Evolutionary conservation across 2,113 vertebrate species (phyloP), one percentile per base, ranked within the genome.

Genomic region (Tachysurus fulvidraco): DNA sequence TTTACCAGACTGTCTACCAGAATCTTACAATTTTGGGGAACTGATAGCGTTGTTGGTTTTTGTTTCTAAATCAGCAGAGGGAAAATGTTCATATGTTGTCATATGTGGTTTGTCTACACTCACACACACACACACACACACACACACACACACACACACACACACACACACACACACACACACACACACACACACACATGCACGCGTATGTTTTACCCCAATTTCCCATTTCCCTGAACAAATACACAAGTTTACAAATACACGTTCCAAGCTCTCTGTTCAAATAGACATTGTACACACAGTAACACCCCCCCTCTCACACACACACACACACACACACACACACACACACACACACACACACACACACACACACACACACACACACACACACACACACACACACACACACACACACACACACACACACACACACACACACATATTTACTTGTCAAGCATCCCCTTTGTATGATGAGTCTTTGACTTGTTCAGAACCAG

Each of bases 111-210:
- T 25, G 3, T 88, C 87, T 87, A 36, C 88, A 88, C 60, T 86
- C 85, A 90, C 74, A 83, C 12, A 82, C 21, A 23, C 55, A 54
- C 54, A 62, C 21, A 23, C 55, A 54, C 54, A 62, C 21, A 23
- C 55, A 54, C 54, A 62, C 21, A 23, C 55, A 54, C 54, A 62
- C 21, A 23, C 55, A 54, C 54, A 62, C 21, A 23, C 55, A 54
- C 54, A 62, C 21, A 23, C 55, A 54, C 54, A 62, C 21, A 23
- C 55, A 54, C 54, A 62, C 21, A 23, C 55, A 54, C 54, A 62
- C n/a, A 36, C 88, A 88, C 60, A 85, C 85, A 90, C 74, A 83
- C 12, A 82, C 21, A 23, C 55, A 54, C 54, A 62, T 25, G 8
- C 23, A 23, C 7, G 21, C 57, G 79, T 83, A 25, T 3, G 11